These are phyloP conservation scores for Noctuana brunneofusca DNA, from an alignment of 2,888 invertebrate species.

Conservation along the genomic window DNA sequence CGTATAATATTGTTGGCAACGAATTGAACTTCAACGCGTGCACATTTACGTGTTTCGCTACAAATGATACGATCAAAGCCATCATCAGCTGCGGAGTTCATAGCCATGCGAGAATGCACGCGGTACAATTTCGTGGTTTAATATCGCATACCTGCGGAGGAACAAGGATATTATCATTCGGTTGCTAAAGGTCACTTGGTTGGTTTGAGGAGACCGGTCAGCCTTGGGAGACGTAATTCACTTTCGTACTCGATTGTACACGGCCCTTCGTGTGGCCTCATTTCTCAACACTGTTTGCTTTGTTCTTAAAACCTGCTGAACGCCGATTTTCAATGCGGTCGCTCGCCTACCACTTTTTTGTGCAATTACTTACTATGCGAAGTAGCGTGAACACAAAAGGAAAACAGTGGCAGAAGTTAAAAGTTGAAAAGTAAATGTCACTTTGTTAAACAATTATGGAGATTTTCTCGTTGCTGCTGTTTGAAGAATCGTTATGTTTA, in stretches of 20 bases:
- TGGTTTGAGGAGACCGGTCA: conserved; percentile 80
- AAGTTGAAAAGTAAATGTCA: conserved; percentile 26
- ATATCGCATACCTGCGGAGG: conserved; percentile 61
- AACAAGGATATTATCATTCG: conserved; percentile 79
- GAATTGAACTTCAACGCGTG: neutral
- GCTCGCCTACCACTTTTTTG: conserved; percentile 22
- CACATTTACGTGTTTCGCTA: neutral
- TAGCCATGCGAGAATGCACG: conserved; percentile 7
- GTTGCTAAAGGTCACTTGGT: conserved; percentile 76
- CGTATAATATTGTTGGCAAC: conserved; percentile 13
- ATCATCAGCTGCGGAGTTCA: conserved; percentile 13
- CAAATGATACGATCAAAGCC: conserved; percentile 11
- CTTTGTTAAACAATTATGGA: conserved; percentile 6
- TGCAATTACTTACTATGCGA: conserved; percentile 8
- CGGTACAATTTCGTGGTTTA: conserved; percentile 56
- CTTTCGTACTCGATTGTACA: conserved; percentile 70
- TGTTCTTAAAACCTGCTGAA: conserved; percentile 50
- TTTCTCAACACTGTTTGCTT: conserved; percentile 70
- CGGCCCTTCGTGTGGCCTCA: conserved; percentile 78
- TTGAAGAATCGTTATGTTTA: conserved; percentile 6
- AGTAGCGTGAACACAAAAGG: conserved; percentile 19
- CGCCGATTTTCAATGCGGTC: conserved; percentile 38
- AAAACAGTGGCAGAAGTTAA: conserved; percentile 13
- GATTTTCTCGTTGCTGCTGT: conserved; percentile 2
- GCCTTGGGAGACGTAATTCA: conserved; percentile 77